Conservation (phyloP, 2,888 invertebrate genomes). For the Lithophane ornitopus region DNA sequence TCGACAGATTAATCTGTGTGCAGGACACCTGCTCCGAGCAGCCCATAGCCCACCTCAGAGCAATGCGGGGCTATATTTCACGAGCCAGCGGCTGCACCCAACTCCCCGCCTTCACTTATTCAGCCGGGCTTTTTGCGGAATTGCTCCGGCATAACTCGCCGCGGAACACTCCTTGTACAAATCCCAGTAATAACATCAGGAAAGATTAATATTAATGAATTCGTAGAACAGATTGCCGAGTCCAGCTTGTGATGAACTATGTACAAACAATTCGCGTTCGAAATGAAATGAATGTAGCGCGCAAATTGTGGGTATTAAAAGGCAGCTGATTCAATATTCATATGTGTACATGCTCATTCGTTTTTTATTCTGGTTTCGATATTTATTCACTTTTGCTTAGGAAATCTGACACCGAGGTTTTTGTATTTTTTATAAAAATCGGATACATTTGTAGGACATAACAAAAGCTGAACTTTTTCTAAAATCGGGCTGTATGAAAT, state of each 20-base stretch:
- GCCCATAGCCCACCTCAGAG: conserved; percentile 49
- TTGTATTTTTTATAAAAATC: conserved; percentile 7
- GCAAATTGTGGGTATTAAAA: conserved; percentile 28
- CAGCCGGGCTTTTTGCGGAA: conserved; percentile 75
- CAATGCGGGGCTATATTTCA: conserved; percentile 71
- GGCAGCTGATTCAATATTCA: conserved; percentile 40
- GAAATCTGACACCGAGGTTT: neutral
- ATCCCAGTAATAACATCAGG: conserved; percentile 50
- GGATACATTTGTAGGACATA: conserved; percentile 1
- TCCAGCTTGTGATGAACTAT: conserved; percentile 31
- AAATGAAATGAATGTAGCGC: conserved; percentile 28
- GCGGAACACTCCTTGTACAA: conserved; percentile 41
- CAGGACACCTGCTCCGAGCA: conserved; percentile 74
- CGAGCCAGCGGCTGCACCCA: conserved; percentile 63
- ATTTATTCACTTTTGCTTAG: conserved; percentile 27
- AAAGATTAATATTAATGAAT: conserved; percentile 61
- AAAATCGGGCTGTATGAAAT: conserved; percentile 13
- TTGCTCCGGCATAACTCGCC: conserved; percentile 65
- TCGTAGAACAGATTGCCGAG: conserved; percentile 45
- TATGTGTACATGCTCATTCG: conserved; percentile 7
- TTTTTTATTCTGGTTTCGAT: conserved; percentile 10
- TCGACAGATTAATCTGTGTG: conserved; percentile 78
- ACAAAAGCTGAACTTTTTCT: neutral
- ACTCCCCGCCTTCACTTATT: conserved; percentile 73
- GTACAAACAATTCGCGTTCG: conserved; percentile 22